phyloP scores from a whole-genome alignment of 2,888 invertebrate species.

The Eupithecia subfuscata region DNA sequence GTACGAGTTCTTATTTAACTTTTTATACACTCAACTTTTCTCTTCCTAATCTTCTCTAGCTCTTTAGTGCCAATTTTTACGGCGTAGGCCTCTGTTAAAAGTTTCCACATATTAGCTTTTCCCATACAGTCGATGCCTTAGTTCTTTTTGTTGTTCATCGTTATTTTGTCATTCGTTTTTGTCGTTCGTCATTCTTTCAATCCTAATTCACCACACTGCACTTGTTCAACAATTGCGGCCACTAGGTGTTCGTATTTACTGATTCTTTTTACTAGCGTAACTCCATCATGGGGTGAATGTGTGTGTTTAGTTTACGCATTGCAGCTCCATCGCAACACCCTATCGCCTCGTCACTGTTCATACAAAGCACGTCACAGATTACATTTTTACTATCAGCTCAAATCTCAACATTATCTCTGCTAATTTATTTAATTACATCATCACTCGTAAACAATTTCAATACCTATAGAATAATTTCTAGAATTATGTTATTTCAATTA shows the following conservation, averaged over 20 bases:
- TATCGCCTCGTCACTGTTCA: slow-evolving; percentile 1
- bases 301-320: background rate
- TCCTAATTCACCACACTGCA: background rate
- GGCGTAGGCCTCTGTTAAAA: background rate
- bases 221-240: background rate
- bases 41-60: background rate
- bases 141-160: background rate
- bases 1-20: background rate
- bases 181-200: too few species aligned
- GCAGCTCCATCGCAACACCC: slow-evolving; percentile 5
- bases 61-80: background rate
- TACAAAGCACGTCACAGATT: slow-evolving; percentile 8
- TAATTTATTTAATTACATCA: background rate
- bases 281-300: background rate
- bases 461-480: background rate
- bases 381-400: slow-evolving; percentile 6
- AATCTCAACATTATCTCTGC: slow-evolving; percentile 7
- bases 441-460: background rate
- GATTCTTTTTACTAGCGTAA: background rate
- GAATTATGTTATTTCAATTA: background rate
- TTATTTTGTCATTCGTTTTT: too few species aligned
- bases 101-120: background rate
- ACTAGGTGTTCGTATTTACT: background rate
- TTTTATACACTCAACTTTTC: background rate
- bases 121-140: background rate